Evolutionary conservation across 2,113 vertebrate species (phyloP).

Genomic region (Physeter macrocephalus): DNA sequence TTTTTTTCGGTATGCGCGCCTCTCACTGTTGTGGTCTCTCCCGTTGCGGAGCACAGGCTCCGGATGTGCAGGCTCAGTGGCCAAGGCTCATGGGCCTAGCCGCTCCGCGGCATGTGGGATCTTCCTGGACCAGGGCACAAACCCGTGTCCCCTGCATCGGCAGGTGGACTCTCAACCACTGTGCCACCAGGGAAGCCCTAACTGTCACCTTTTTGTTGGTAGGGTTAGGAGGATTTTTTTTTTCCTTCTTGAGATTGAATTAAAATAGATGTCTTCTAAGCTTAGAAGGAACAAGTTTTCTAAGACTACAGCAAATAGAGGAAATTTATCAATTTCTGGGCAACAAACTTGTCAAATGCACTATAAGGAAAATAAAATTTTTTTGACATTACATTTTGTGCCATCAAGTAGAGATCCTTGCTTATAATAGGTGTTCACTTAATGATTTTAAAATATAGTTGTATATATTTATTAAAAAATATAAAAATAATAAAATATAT

Average conservation of each 20-base stretch:
- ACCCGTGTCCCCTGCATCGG: no score
- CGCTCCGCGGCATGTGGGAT: no score
- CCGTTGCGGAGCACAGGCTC: no score
- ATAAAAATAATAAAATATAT: no score
- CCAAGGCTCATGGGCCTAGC: no score
- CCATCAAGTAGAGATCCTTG: neutral
- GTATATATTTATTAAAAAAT: no score
- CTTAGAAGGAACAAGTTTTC: neutral
- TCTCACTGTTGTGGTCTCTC: no score
- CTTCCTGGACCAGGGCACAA: no score
- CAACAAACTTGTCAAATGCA: neutral
- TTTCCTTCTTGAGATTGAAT: conserved; percentile 13
- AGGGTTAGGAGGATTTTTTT: neutral
- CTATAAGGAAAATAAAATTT: neutral
- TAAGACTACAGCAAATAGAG: neutral
- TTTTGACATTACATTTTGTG: neutral
- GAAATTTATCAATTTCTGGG: neutral
- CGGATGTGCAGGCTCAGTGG: no score
- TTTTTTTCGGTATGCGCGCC: no score
- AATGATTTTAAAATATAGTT: neutral
- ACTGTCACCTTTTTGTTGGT: neutral
- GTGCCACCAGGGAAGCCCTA: no score
- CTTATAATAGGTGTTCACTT: neutral
- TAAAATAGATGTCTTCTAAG: neutral
- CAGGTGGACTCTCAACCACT: no score